Conservation (phyloP, 2,888 invertebrate genomes). For the Achlya flavicornis region DNA sequence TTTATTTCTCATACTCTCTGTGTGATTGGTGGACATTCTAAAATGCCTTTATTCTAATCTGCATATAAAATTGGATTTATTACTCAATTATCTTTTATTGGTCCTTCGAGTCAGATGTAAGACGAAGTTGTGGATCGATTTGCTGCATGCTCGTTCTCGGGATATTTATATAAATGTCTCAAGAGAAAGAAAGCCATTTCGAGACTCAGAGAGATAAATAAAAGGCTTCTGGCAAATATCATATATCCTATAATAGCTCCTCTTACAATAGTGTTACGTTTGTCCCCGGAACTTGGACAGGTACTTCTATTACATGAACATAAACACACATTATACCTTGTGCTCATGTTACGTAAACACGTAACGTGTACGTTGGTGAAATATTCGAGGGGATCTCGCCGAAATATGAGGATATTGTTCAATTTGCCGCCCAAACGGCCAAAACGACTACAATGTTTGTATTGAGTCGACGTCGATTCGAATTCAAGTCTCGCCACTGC, state of each 20-base stretch:
- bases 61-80: too few relatives aligned
- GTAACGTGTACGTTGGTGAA: slow-evolving; percentile 32
- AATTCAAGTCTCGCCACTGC: slow-evolving; percentile 50
- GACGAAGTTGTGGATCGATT: background rate
- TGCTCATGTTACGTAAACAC: slow-evolving; percentile 32
- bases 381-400: slow-evolving; percentile 44
- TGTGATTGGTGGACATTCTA: slow-evolving; percentile 47
- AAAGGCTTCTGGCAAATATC: slow-evolving; percentile 10
- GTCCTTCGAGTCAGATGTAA: background rate
- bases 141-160: too few relatives aligned
- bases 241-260: slow-evolving; percentile 24
- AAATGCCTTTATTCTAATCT: slow-evolving; percentile 15
- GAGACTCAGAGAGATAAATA: too few relatives aligned
- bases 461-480: slow-evolving; percentile 50
- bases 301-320: slow-evolving; percentile 26
- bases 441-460: slow-evolving; percentile 42
- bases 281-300: slow-evolving; percentile 11
- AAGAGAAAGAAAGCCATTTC: background rate
- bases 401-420: slow-evolving; percentile 54
- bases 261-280: slow-evolving; percentile 16
- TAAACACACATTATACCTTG: slow-evolving; percentile 33
- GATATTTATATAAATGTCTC: background rate
- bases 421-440: slow-evolving; percentile 27
- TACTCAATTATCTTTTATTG: background rate
- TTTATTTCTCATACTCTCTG: slow-evolving; percentile 48